Percentiles rank a stretch among this genome's conserved stretches.
Conservation (phyloP, 2,888 invertebrate genomes). For the Frankliniella intonsa region DNA sequence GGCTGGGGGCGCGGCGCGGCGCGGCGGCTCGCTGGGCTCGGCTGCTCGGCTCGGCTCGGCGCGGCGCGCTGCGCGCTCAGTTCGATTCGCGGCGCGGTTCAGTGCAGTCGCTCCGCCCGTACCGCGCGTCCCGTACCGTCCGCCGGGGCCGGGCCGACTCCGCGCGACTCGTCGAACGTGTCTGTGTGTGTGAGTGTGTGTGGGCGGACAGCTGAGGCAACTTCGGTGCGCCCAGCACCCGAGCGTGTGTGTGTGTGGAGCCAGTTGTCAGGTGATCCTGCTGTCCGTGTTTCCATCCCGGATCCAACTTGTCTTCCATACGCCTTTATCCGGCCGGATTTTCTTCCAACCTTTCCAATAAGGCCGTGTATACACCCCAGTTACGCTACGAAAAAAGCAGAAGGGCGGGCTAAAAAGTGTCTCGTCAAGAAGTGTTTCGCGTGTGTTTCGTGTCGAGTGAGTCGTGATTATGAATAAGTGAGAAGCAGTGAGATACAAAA, state of each 20-base stretch:
- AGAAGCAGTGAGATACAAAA: too few relatives aligned
- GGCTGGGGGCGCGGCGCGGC: background rate
- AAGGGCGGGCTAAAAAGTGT: too few relatives aligned
- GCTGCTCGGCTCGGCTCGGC: background rate
- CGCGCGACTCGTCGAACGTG: background rate
- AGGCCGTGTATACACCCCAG: too few relatives aligned
- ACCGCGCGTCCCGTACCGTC: background rate
- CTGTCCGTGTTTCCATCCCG: background rate
- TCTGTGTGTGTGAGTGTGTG: background rate
- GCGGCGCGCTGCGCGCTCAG: background rate
- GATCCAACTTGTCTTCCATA: background rate
- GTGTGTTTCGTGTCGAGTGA: too few relatives aligned
- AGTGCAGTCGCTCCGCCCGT: background rate
- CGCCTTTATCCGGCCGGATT: too few relatives aligned
- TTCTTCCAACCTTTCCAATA: too few relatives aligned
- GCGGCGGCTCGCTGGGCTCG: background rate
- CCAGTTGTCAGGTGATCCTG: background rate
- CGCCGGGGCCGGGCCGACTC: background rate
- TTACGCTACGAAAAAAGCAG: too few relatives aligned
- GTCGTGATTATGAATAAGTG: too few relatives aligned
- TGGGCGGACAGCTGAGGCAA: background rate
- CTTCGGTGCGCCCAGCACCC: background rate
- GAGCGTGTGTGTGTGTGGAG: too few relatives aligned
- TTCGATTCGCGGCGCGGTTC: constrained; percentile 17
- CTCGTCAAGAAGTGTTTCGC: too few relatives aligned